These are phyloP conservation scores for Hippocampus barbouri DNA, from an alignment of 2,113 vertebrate genomes.

Conservation along the genomic window DNA sequence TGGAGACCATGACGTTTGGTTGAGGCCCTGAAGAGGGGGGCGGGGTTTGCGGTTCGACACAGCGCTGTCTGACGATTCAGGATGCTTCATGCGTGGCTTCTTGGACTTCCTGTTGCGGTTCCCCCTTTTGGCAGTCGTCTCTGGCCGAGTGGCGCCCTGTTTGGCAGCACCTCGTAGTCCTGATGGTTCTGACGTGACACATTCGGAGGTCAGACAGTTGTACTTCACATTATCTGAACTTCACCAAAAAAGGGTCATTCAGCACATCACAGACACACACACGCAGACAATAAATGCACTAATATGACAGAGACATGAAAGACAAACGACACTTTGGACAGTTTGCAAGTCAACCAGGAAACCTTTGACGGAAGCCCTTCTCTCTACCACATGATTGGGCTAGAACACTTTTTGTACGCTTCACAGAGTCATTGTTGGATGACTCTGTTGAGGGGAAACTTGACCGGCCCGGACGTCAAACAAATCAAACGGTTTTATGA, in stretches of 20 bases:
- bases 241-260: not conserved
- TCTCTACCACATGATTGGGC: too few relatives aligned
- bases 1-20: slow-evolving; percentile 83
- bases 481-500: too few relatives aligned
- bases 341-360: too few relatives aligned
- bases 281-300: not conserved
- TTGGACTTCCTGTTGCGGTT: slow-evolving; percentile 85
- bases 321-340: too few relatives aligned
- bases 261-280: not conserved
- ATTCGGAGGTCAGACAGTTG: not conserved
- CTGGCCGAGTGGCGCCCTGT: slow-evolving; percentile 42
- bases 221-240: not conserved
- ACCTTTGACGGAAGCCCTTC: too few relatives aligned
- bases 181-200: slow-evolving; percentile 36
- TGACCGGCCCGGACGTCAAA: too few relatives aligned
- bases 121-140: slow-evolving; percentile 67
- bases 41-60: slow-evolving; percentile 75
- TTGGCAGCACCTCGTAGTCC: slow-evolving; percentile 46
- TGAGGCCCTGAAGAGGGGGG: slow-evolving; percentile 79
- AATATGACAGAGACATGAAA: too few relatives aligned
- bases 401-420: too few relatives aligned
- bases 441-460: too few relatives aligned
- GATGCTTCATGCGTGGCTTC: slow-evolving; percentile 78
- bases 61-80: slow-evolving; percentile 82
- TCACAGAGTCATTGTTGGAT: too few relatives aligned